Conservation (phyloP, 2,113 vertebrate species). For the Conger conger region DNA sequence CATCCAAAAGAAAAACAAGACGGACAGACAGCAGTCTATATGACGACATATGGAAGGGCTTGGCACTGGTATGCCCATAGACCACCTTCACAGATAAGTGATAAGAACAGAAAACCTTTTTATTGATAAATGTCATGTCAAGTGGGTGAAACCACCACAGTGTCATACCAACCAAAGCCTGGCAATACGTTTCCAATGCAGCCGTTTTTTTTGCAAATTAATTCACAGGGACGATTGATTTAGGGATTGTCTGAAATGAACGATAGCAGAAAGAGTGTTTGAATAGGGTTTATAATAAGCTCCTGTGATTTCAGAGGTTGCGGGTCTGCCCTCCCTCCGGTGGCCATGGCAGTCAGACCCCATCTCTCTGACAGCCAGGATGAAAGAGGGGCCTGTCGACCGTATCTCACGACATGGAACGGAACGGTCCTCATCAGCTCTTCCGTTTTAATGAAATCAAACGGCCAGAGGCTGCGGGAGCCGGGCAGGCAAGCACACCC, state of each 20-base stretch:
- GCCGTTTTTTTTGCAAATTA: background rate
- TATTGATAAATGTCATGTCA: conserved; percentile 37
- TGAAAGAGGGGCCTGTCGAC: background rate
- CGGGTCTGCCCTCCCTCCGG: background rate
- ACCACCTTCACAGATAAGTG: conserved; percentile 39
- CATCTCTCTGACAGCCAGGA: background rate
- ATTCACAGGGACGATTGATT: background rate
- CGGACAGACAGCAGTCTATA: conserved; percentile 17
- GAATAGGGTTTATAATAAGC: background rate
- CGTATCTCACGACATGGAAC: background rate
- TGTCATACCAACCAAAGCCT: conserved; percentile 24
- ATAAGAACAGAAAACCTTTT: conserved; percentile 27
- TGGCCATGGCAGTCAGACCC: background rate
- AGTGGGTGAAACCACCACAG: conserved; percentile 33
- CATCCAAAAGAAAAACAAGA: conserved; percentile 1
- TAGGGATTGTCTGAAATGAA: background rate
- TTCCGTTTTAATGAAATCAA: conserved; percentile 6
- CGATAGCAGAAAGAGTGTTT: background rate
- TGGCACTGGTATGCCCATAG: conserved; percentile 12
- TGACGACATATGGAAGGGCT: conserved; percentile 31
- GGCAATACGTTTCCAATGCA: background rate
- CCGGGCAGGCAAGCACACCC: background rate
- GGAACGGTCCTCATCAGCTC: background rate
- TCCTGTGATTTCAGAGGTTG: background rate
- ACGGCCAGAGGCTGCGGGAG: background rate